These are phyloP conservation scores for Parascotia fuliginaria DNA, from an alignment of 2,888 invertebrate species.

Conservation along the genomic window DNA sequence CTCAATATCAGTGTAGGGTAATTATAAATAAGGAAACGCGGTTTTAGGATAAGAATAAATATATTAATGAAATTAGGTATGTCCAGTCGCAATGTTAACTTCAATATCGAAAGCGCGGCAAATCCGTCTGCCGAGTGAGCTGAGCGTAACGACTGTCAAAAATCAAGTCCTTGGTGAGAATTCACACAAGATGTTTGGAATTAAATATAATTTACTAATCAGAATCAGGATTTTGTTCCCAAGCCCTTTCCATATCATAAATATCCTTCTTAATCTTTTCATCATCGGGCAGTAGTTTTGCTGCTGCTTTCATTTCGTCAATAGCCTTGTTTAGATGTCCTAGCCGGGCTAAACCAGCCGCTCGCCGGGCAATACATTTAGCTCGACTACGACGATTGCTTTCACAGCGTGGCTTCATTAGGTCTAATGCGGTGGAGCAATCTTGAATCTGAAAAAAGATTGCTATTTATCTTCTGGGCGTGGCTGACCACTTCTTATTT, in stretches of 20 bases:
- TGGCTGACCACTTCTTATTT: too few relatives aligned
- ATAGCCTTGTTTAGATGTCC: slow-evolving; percentile 89
- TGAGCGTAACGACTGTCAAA: too few relatives aligned
- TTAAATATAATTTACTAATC: slow-evolving; percentile 51
- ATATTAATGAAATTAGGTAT: too few relatives aligned
- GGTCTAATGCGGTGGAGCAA: slow-evolving; percentile 89
- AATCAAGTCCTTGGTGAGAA: too few relatives aligned
- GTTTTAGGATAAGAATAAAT: too few relatives aligned
- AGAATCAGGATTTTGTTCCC: slow-evolving; percentile 91
- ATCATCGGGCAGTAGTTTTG: slow-evolving; percentile 88
- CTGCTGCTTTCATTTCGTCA: slow-evolving; percentile 90
- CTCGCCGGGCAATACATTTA: slow-evolving; percentile 90
- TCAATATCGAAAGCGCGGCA: too few relatives aligned
- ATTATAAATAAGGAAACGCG: too few relatives aligned
- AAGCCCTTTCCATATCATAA: slow-evolving; percentile 90
- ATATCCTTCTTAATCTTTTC: slow-evolving; percentile 87
- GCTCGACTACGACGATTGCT: slow-evolving; percentile 90
- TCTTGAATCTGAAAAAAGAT: slow-evolving; percentile 54
- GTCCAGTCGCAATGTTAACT: too few relatives aligned
- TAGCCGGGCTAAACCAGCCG: slow-evolving; percentile 89
- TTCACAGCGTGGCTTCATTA: slow-evolving; percentile 90
- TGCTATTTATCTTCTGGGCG: too few relatives aligned
- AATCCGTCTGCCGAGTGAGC: too few relatives aligned
- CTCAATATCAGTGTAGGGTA: too few relatives aligned
- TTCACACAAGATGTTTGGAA: too few relatives aligned